Percentiles rank a stretch among this genome's conserved stretches.
These are phyloP conservation scores for Xiphydria camelus DNA, from an alignment of 2,888 invertebrate species.

Conservation along the genomic window DNA sequence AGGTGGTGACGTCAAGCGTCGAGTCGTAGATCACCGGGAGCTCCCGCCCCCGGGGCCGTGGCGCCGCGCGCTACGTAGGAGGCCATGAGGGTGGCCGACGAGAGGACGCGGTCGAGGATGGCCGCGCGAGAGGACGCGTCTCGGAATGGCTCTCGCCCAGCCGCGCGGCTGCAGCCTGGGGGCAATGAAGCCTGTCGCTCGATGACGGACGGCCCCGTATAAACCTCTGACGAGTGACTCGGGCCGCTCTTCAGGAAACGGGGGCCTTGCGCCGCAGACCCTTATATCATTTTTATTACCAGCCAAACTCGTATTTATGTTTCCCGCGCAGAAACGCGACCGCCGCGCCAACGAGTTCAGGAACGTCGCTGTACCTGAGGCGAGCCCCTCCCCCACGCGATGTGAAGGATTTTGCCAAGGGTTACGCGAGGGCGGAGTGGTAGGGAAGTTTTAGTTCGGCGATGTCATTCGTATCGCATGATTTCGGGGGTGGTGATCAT, in stretches of 20 bases:
- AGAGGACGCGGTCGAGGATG: slow-evolving; percentile 29
- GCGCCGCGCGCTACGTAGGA: slow-evolving; percentile 28
- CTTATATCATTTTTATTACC: slow-evolving; percentile 49
- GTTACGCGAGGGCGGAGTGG: too few relatives aligned
- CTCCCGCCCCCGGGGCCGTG: slow-evolving; percentile 36
- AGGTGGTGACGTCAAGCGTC: slow-evolving; percentile 41
- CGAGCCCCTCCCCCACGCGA: too few relatives aligned
- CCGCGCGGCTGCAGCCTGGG: too few relatives aligned
- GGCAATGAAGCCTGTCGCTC: slow-evolving; percentile 51
- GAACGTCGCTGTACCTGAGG: too few relatives aligned
- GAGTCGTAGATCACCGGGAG: slow-evolving; percentile 41
- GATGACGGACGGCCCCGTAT: slow-evolving; percentile 49
- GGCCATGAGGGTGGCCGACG: slow-evolving; percentile 11
- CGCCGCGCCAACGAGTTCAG: too few relatives aligned
- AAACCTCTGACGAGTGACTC: slow-evolving; percentile 52
- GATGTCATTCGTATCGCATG: too few relatives aligned
- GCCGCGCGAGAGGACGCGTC: slow-evolving; percentile 27
- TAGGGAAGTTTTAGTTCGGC: too few relatives aligned
- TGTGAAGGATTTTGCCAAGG: too few relatives aligned
- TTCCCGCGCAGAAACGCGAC: too few relatives aligned
- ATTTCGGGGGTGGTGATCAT: too few relatives aligned
- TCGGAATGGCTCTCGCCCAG: slow-evolving; percentile 40
- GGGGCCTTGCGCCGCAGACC: slow-evolving; percentile 37
- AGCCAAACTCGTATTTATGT: slow-evolving; percentile 24
- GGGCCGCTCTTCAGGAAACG: slow-evolving; percentile 39